phyloP scores from a whole-genome alignment of 2,888 invertebrate species.

The Myathropa florea region DNA sequence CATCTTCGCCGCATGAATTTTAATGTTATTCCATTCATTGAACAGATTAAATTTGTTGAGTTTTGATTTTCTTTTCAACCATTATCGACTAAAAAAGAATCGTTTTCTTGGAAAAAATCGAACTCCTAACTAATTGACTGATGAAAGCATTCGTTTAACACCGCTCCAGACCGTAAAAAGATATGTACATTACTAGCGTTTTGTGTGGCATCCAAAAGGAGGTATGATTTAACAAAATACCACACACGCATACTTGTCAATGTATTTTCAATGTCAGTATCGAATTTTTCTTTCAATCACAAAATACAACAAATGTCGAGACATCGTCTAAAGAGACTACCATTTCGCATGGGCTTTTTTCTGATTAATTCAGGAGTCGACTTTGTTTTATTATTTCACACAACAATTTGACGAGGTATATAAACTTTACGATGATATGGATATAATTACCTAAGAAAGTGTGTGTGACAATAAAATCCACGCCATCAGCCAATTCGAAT shows the following conservation, averaged over 20 bases:
- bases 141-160: not conserved
- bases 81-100: not conserved
- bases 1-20: not conserved
- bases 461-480: not conserved
- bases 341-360: not conserved
- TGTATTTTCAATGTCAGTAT: not conserved
- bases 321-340: too few species aligned
- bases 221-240: not conserved
- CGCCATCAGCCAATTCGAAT: not conserved
- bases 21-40: not conserved
- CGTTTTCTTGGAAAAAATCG: not conserved
- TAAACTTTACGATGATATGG: slow-evolving; percentile 3
- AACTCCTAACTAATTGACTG: not conserved
- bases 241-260: not conserved
- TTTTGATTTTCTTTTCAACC: not conserved
- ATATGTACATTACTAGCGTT: too few species aligned
- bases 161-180: not conserved
- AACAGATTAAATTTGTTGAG: not conserved
- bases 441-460: slow-evolving; percentile 2
- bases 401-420: not conserved
- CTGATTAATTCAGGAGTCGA: slow-evolving; percentile 6
- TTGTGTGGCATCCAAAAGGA: not conserved
- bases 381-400: slow-evolving; percentile 17
- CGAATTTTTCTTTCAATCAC: too few species aligned
- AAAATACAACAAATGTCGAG: too few species aligned